Evolutionary conservation across 2,888 invertebrate species (phyloP).

Genomic region (Cerceris rybyensis): DNA sequence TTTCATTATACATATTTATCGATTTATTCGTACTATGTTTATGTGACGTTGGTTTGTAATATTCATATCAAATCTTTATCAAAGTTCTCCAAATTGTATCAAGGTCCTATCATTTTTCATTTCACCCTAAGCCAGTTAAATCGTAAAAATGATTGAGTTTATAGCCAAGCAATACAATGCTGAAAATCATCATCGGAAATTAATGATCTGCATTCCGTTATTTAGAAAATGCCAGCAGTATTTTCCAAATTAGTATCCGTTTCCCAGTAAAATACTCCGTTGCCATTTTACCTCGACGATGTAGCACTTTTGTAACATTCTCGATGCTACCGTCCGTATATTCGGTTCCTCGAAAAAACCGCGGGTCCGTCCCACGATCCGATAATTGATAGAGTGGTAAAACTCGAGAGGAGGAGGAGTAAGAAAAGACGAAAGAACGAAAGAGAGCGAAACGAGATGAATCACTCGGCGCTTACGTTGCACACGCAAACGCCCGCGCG

Average conservation of each 20-base stretch:
- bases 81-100: no score
- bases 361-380: constrained; percentile 28
- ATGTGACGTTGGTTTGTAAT: no score
- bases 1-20: no score
- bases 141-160: no score
- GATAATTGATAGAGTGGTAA: constrained; percentile 77
- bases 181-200: no score
- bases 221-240: no score
- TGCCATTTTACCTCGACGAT: neutral
- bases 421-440: neutral
- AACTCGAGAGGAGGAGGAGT: constrained; percentile 20
- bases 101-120: no score
- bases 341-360: constrained; percentile 33
- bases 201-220: no score
- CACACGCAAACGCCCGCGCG: constrained; percentile 42
- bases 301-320: constrained; percentile 1
- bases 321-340: constrained; percentile 18
- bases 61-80: no score
- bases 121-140: no score
- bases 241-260: neutral
- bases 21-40: no score
- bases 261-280: neutral
- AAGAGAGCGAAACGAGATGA: constrained; percentile 59
- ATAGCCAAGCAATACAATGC: no score
- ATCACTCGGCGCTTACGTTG: constrained; percentile 50